These are phyloP conservation scores for Nasonovia ribisnigri DNA, from an alignment of 2,888 invertebrate species.

Conservation along the genomic window DNA sequence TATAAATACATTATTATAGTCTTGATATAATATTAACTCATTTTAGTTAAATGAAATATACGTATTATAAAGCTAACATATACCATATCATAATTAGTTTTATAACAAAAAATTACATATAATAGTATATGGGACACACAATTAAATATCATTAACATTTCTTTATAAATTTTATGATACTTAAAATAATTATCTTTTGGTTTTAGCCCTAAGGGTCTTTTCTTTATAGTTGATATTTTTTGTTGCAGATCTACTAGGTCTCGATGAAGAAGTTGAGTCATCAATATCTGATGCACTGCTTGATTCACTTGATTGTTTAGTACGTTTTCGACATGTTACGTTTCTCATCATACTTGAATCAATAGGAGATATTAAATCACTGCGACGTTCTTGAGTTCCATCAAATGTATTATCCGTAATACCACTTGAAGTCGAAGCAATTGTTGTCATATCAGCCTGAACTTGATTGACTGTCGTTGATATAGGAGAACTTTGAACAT, in stretches of 20 bases:
- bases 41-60: background rate
- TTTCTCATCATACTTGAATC: slow-evolving; percentile 29
- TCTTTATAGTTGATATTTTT: slow-evolving; percentile 37
- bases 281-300: background rate
- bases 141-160: no score
- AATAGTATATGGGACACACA: no score
- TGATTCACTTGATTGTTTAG: slow-evolving; percentile 5
- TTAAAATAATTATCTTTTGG: slow-evolving; percentile 25
- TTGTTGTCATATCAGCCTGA: background rate
- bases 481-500: background rate
- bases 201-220: background rate
- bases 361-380: background rate
- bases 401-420: background rate
- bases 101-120: no score
- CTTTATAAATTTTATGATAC: no score
- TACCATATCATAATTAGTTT: no score
- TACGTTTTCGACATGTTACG: slow-evolving; percentile 19
- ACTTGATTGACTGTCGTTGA: background rate
- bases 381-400: background rate
- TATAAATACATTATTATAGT: no score
- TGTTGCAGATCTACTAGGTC: slow-evolving; percentile 26
- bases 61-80: background rate
- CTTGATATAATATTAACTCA: background rate
- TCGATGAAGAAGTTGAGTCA: background rate
- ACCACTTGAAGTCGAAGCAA: background rate